Evolutionary conservation across 2,113 vertebrate species (phyloP), one percentile per base, ranked within the genome.

Genomic region (Burhinus bistriatus): DNA sequence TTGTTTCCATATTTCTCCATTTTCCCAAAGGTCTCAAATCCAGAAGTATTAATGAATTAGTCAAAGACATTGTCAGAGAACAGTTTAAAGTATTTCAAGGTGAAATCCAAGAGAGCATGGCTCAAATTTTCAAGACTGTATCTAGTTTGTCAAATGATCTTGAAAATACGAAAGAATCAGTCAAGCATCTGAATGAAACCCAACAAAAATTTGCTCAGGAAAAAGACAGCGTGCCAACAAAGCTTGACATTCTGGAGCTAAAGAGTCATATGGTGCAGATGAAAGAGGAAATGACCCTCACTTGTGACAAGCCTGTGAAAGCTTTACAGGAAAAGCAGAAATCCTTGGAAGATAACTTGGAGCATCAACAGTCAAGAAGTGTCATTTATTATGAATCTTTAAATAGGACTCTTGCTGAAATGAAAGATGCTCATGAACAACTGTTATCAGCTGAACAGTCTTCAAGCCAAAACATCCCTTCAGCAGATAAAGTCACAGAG

Each of bases 81-180:
- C 97, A 98, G 69, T 84, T 98, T 16, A 96, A 98, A 91, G 30
- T 77, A 57, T 97, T 98, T 91, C 96, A 98, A 94, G 89, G 36
- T 54, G 98, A 97, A 71, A 96, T 97, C 71, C 96, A 98, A 89
- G 98, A 98, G 32, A 98, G 58, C 4, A 42, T 97, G 30, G 97
- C 98, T 38, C 98, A 98, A 3, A 88, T 98, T 82, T 98, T 98
- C 89, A 98, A 98, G 94, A 98, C 97, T 23, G 27, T 98, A 38
- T 98, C 98, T 45, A 92, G 89, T 65, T 78, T 98, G 38, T 98
- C 98, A 38, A 49, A 97, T 45, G 98, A 98, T 27, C 96, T 99
- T 68, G 97, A 98, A 97, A 98, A 88, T 51, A 97, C 97, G 3
- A 98, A 96, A 76, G 95, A 97, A 69, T 52, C 94, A 57, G 90